Base-by-base conservation (phyloP, 2,888 invertebrate species). In the Fragum whitleyi region DNA sequence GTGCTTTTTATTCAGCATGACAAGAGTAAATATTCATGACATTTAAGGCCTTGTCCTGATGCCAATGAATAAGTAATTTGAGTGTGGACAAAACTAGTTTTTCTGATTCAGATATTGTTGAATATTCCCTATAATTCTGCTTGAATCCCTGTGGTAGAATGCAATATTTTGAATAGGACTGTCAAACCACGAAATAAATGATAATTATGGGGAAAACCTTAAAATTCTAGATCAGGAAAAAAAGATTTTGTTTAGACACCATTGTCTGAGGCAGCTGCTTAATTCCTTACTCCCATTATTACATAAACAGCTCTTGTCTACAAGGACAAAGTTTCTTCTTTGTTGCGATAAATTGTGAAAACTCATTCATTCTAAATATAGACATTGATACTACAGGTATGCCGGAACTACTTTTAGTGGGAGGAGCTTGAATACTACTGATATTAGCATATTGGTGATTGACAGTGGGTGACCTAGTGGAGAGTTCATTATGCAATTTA, bases 371-470 rank as follows among this genome's bases (percentile, higher is more conserved):
- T 71, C 76, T 76, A 77, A 53, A 67, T 77, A 65, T 77, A 77
- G 77, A 53, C 55, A 62, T 71, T 57, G 19, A 65, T 65, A 65
- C 65, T 42, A 65, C 42, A 61, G 61, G 36, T 39, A 65, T 61
- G 76, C 26, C 72, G 32, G 77, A 65, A 77, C 77, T 77, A 77
- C 77, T 77, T 74, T 74, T 65, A 28, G 36, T 32, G 55, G 77
- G 77, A 57, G 77, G 77, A 72, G 77, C 71, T 71, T 72, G 62
- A 42, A 39, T 32, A 36, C 51, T 39, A 39, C 42, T 36, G 55
- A 39, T 55, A 77, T 77, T 77, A 71, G 71, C 77, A 77, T 77
- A 77, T 71, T 55, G 19, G 51, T 77, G 77, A 77, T 72, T 77
- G 77, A 77, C 77, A 72, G 77, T 32, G 2, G 61, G 42, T 51